Percentiles rank a stretch among this genome's conserved stretches.
Conservation (phyloP, 2,113 vertebrate genomes). For the Trichechus manatus region DNA sequence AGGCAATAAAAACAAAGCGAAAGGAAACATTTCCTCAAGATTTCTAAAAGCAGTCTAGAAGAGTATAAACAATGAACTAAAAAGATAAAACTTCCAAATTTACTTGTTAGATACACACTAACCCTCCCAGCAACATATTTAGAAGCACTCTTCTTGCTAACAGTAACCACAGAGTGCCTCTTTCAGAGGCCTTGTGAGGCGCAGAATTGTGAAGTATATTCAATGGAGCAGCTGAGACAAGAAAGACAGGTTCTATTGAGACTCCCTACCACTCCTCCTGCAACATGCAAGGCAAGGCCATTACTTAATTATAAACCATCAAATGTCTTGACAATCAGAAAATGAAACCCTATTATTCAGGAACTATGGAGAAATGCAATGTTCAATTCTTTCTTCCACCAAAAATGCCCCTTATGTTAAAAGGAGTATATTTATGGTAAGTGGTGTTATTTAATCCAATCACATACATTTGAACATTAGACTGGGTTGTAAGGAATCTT, state of each 20-base stretch:
- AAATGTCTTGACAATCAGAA: conserved; percentile 28
- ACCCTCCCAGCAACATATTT: conserved; percentile 17
- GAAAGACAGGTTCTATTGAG: background rate
- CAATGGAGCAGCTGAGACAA: background rate
- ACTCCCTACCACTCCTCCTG: background rate
- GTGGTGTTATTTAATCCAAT: background rate
- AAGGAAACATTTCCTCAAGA: background rate
- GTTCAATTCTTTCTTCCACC: conserved; percentile 38
- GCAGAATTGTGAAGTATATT: background rate
- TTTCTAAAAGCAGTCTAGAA: conserved; percentile 42
- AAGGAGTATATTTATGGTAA: background rate
- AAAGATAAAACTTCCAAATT: conserved; percentile 54
- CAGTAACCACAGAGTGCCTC: conserved; percentile 65
- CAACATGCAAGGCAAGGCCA: background rate
- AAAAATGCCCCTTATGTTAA: conserved; percentile 47
- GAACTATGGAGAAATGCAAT: conserved; percentile 2
- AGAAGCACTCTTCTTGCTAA: conserved; percentile 55
- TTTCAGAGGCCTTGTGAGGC: background rate
- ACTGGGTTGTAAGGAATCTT: background rate
- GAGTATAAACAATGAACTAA: background rate
- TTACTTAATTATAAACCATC: conserved; percentile 40
- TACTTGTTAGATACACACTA: conserved; percentile 65
- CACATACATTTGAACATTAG: background rate
- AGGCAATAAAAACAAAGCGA: conserved; percentile 61
- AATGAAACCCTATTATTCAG: conserved; percentile 15